These are phyloP conservation scores for Anhinga rufa DNA, from an alignment of 2,113 vertebrate species.

Conservation along the genomic window DNA sequence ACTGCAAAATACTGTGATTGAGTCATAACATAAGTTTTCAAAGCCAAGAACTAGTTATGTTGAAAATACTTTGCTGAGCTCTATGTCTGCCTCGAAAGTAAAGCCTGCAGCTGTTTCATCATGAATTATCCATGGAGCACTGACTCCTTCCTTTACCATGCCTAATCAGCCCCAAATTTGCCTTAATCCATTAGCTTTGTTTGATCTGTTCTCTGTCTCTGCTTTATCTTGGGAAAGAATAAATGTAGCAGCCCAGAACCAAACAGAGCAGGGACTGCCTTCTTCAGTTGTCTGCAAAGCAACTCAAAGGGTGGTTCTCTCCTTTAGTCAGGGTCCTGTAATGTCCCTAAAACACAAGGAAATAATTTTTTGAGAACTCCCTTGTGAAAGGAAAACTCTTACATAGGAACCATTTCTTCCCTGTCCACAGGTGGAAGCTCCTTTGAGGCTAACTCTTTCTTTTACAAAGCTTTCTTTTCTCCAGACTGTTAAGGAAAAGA, in stretches of 20 bases:
- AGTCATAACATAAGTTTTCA: neutral
- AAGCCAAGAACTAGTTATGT: neutral
- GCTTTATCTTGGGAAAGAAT: conserved; percentile 51
- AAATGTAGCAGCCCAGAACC: conserved; percentile 37
- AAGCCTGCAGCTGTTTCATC: conserved; percentile 35
- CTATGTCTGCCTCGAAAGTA: conserved; percentile 2
- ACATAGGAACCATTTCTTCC: neutral
- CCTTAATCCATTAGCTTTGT: conserved; percentile 47
- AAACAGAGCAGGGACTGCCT: neutral
- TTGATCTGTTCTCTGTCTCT: conserved; percentile 48
- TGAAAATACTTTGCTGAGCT: conserved; percentile 27
- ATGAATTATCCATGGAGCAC: conserved; percentile 27
- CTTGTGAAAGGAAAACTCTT: neutral
- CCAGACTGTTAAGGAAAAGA: neutral
- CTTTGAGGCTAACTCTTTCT: neutral
- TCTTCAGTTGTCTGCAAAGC: neutral
- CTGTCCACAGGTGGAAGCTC: neutral
- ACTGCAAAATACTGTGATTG: neutral
- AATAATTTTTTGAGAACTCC: neutral
- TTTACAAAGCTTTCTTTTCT: neutral
- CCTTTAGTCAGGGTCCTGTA: neutral
- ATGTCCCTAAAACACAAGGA: neutral
- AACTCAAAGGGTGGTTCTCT: neutral
- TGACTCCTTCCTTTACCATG: conserved; percentile 33
- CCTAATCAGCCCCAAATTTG: conserved; percentile 51